A percentile compares a stretch with the other conserved stretches of the same genome.
phyloP scores from a whole-genome alignment of 30 jellyfish, hydroid and myxozoan species.

The Cassiopea xamachana region DNA sequence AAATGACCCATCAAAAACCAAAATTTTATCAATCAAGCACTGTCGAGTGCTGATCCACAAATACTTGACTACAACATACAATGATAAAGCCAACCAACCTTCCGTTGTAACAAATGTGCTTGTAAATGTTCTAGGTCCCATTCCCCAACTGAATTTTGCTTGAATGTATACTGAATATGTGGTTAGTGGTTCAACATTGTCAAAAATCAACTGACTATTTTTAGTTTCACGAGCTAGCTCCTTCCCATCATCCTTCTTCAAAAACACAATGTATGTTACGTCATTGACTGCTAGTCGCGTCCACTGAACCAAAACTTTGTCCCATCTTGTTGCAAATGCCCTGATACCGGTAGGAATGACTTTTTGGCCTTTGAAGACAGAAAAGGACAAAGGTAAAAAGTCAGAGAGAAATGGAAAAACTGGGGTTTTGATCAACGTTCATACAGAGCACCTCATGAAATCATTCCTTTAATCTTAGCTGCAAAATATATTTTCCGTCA shows the following conservation, averaged over 20 bases:
- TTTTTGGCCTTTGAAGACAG: slow-evolving; percentile 4
- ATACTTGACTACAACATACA: no score
- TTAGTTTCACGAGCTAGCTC: slow-evolving; percentile 23
- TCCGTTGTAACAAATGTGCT: not conserved
- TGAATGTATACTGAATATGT: slow-evolving; percentile 29
- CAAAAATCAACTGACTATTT: not conserved
- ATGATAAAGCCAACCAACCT: not conserved
- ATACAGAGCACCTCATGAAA: no score
- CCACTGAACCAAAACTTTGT: slow-evolving; percentile 24
- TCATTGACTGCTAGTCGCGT: slow-evolving; percentile 3
- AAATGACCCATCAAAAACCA: no score
- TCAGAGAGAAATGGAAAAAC: no score
- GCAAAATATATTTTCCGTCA: no score
- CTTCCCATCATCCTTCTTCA: slow-evolving; percentile 1
- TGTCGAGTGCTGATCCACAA: no score
- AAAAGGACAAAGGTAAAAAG: not conserved
- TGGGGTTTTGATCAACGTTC: no score
- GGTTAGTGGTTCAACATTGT: slow-evolving; percentile 10
- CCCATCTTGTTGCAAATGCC: slow-evolving; percentile 20
- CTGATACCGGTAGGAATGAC: slow-evolving; percentile 8
- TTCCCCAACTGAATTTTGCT: slow-evolving; percentile 29
- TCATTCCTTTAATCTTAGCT: no score
- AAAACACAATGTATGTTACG: slow-evolving; percentile 1
- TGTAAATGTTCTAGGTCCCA: slow-evolving; percentile 20
- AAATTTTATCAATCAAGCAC: no score